Evolutionary conservation across 2,888 invertebrate genomes (phyloP).

Genomic region (Acronicta psi): DNA sequence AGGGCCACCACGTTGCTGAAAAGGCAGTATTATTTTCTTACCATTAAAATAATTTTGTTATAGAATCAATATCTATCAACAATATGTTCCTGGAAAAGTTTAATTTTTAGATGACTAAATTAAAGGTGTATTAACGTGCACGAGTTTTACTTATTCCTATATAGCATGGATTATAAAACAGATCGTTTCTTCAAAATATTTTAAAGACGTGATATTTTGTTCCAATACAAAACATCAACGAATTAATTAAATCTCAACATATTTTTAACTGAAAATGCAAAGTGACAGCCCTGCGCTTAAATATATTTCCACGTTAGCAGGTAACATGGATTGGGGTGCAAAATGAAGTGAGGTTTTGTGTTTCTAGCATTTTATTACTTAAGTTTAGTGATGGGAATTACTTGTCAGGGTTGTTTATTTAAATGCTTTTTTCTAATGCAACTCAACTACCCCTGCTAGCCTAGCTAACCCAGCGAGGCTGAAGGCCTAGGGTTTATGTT

Average conservation of each 20-base stretch:
- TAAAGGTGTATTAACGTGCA: too few relatives aligned
- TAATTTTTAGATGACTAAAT: neutral
- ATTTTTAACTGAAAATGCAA: neutral
- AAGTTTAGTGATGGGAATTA: slow-evolving; percentile 43
- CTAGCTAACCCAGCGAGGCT: too few relatives aligned
- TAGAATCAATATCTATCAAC: too few relatives aligned
- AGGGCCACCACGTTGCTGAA: slow-evolving; percentile 24
- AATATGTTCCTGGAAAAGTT: too few relatives aligned
- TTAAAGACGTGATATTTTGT: too few relatives aligned
- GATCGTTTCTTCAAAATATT: too few relatives aligned
- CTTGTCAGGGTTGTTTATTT: slow-evolving; percentile 38
- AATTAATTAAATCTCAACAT: neutral
- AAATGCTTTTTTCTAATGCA: slow-evolving; percentile 38
- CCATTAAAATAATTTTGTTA: neutral
- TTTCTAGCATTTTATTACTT: slow-evolving; percentile 58
- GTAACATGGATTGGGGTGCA: slow-evolving; percentile 55
- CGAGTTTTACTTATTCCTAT: too few relatives aligned
- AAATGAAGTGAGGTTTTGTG: slow-evolving; percentile 62
- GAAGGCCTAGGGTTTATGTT: too few relatives aligned
- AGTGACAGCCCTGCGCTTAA: slow-evolving; percentile 45
- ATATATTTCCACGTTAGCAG: slow-evolving; percentile 58
- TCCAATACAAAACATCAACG: neutral
- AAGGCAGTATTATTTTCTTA: neutral
- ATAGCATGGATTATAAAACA: too few relatives aligned
- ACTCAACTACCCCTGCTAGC: too few relatives aligned